Evolutionary conservation across 2,888 invertebrate genomes (phyloP), one percentile per base, ranked within the genome.

Genomic region (Dioctria rufipes): DNA sequence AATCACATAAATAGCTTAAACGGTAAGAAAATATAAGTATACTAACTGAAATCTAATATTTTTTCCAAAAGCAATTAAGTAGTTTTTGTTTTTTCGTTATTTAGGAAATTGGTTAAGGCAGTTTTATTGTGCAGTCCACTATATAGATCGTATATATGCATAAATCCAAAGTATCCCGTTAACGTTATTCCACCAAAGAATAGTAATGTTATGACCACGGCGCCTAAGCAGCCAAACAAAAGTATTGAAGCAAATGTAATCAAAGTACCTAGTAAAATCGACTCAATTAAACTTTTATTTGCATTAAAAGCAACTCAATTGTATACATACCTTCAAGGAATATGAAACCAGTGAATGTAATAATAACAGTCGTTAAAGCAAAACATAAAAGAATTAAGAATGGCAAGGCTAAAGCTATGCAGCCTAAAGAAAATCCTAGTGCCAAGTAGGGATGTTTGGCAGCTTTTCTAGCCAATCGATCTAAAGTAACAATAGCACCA

Each of bases 341-440:
- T n/a, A 89, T 82, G 75, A 89, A 87, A 51, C 89, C 89, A 0
- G 87, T 88, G 51, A 89, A 87, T 0, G 89, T 88, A 84, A 89
- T 85, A 13, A 86, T 78, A 80, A 88, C 83, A 2, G 88, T 87
- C 3, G 87, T 85, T 67, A 89, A 80, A 2, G 86, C 87, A 78
- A 89, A 87, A 1, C 87, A 86, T 40, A 87, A 80, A 5, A 89
- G 84, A 3, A 89, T 84, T 2, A 87, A 82, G 77, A 88, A 84
- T 13, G 89, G 89, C 5, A 89, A 81, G 2, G 86, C 79, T 4
- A 86, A 79, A 0, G 84, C 80, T 5, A 84, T n/a, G 40, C 83
- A 78, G 2, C 80, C 75, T 1, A 83, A 6, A 0, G 83, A 81
- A 3, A 83, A 67, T 11, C 61, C 81, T 37, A 84, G 51, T 4